Evolutionary conservation across 2,888 invertebrate genomes (phyloP), one percentile per base, ranked within the genome.

Genomic region (Selenia dentaria): DNA sequence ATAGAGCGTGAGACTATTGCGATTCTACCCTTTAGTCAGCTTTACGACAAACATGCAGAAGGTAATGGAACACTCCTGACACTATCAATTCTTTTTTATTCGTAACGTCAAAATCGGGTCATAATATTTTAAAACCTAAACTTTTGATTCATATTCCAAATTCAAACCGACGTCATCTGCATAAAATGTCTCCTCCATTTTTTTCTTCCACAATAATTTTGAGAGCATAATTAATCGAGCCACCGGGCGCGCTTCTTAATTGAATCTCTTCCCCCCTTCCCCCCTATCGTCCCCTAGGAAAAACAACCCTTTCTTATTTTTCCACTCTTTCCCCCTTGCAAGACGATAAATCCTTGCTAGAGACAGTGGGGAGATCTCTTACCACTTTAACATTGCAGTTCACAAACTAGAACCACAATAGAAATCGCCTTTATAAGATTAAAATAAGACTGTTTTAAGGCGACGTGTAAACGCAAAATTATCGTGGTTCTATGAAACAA

Each of bases 271-370:
- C 69, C 72, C 74, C 75, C 72, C n/a, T n/a, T 46, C 51, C 69
- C 54, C 75, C 71, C 75, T 54, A 57, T 46, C 60, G 77, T 80
- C 81, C 85, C 83, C 83, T 74, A 74, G 81, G 85, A 86, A 89
- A 90, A 89, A 87, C 85, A 84, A 74, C 88, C 89, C 87, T 87
- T 90, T 88, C 86, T 88, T 88, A 86, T 88, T 90, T 90, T 90
- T 87, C 79, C 66, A 69, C 75, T 74, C 72, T 70, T 77, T 77
- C 79, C 85, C 86, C 85, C 83, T 74, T 70, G 73, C 69, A 86
- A 86, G 89, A 88, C 89, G 87, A 89, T 89, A 88, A 89, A 89
- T 89, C 88, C 89, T 86, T 83, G 78, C 74, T 75, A 79, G 83
- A 87, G 88, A 87, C 88, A 87, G 82, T 72, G 68, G 84, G 87